Evolutionary conservation across 2,888 invertebrate species (phyloP), one percentile per base, ranked within the genome.

Genomic region (Stenichneumon culpator): DNA sequence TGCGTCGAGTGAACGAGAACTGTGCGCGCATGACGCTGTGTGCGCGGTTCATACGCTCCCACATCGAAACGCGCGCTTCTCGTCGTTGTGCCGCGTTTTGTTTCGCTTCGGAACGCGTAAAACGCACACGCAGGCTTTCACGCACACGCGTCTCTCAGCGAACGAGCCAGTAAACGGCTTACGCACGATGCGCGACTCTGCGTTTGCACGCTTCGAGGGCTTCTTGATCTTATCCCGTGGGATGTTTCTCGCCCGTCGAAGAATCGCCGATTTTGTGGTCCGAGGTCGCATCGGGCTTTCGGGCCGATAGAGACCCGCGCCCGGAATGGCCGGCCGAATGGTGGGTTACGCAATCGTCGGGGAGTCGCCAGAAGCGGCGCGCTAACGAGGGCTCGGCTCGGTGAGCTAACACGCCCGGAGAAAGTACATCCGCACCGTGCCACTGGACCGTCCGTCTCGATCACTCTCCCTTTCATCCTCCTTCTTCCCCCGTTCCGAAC

Each of bases 381-480:
- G 57, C 16, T 25, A 57, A 22, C n/a, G 32, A 54, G 60, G 44
- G 25, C 60, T 28, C 60, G 19, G 14, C 25, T n/a, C 60, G 65
- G 65, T 32, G 54, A 68, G 54, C 52, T 36, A n/a, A 19, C 67
- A 67, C 78, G 70, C 83, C 50, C 75, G 89, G 90, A 90, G 91
- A 90, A 92, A 91, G 91, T 91, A 88, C 81, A 69, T 79, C 72
- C 86, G 79, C 82, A 81, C 78, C 77, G 77, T 79, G 84, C 80
- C 84, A 85, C 88, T 89, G 90, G 89, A 89, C 89, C 89, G 82
- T 86, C 86, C 39, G 73, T 67, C 81, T 79, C 72, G 81, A 89
- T 90, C 88, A 90, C 91, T 90, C 90, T 89, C 90, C 86, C 91
- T 88, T 73, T 72, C 84, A 25, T 72, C 54, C 68, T 70, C 28